These are phyloP conservation scores for Aphyosemion australe DNA, from an alignment of 2,113 vertebrate species.

Conservation along the genomic window DNA sequence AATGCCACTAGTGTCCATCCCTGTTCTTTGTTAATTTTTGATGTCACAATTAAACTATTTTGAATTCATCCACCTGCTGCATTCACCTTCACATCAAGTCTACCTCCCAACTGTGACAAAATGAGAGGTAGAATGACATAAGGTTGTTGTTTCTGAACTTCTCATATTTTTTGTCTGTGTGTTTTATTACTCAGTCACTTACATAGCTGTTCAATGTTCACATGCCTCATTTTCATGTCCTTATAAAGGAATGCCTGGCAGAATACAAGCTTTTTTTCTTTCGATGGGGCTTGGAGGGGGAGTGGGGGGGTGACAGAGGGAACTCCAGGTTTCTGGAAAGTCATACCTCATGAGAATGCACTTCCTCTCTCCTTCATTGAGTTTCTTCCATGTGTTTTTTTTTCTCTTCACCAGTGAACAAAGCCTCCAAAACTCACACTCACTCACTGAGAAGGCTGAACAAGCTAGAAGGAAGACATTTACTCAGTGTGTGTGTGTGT, in stretches of 20 bases:
- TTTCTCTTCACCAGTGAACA: slow-evolving; percentile 14
- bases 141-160: no score
- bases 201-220: no score
- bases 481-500: background rate
- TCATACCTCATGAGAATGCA: slow-evolving; percentile 10
- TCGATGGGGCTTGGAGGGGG: background rate
- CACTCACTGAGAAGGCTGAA: slow-evolving; percentile 48
- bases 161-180: no score
- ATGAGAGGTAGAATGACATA: no score
- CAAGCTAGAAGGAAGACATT: slow-evolving; percentile 46
- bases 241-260: background rate
- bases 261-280: background rate
- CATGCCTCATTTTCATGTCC: no score
- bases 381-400: slow-evolving; percentile 11
- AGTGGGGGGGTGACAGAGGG: background rate
- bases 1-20: no score
- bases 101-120: no score
- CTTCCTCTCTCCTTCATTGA: background rate
- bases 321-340: background rate
- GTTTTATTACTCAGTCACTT: no score
- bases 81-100: no score
- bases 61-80: no score
- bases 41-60: no score
- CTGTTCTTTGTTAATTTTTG: no score
- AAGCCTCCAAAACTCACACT: slow-evolving; percentile 37